Evolutionary conservation across 2,113 vertebrate genomes (phyloP).

Genomic region (Xenopus tropicalis): UCB_Xtro_10.0 CM004449.2:96959001-96959500

Average conservation of each 20-base stretch:
- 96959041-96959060: background rate
- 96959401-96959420: too few relatives aligned
- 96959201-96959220: constrained; percentile 10
- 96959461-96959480: too few relatives aligned
- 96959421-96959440: too few relatives aligned
- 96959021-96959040: background rate
- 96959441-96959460: too few relatives aligned
- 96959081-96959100: constrained; percentile 25
- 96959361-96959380: too few relatives aligned
- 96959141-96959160: constrained; percentile 2
- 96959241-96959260: constrained; percentile 17
- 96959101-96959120: constrained; percentile 26
- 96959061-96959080: constrained; percentile 27
- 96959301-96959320: background rate
- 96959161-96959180: constrained; percentile 25
- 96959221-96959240: constrained; percentile 11
- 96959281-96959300: background rate
- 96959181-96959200: constrained; percentile 38
- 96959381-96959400: too few relatives aligned
- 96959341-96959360: too few relatives aligned
- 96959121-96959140: background rate
- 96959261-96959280: too few relatives aligned
- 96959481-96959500: too few relatives aligned
- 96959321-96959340: too few relatives aligned
- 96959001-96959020: too few relatives aligned